A percentile compares a stretch with the other conserved stretches of the same genome.
Conservation (phyloP, 2,113 vertebrate genomes). For the Cariama cristata region DNA sequence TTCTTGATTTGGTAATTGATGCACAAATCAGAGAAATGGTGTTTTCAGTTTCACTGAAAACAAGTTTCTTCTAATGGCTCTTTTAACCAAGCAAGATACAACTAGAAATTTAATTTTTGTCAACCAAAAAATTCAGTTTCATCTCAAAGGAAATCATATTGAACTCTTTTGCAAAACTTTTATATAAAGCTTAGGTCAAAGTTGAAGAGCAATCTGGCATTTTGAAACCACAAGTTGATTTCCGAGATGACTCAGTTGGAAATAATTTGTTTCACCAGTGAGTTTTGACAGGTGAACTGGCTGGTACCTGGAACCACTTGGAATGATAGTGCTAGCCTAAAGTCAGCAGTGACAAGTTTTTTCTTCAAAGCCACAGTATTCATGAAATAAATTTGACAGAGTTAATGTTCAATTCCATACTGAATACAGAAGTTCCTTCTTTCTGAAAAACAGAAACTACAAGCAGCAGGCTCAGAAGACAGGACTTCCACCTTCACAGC, state of each 20-base stretch:
- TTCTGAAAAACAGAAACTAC: not conserved
- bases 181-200: not conserved
- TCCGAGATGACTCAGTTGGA: not conserved
- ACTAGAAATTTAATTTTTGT: not conserved
- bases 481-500: not conserved
- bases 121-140: not conserved
- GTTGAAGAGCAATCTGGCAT: not conserved
- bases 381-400: accelerated
- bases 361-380: not conserved
- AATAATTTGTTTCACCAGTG: not conserved
- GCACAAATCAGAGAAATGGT: not conserved
- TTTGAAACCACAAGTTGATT: not conserved
- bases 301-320: not conserved
- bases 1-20: not conserved
- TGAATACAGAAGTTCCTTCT: not conserved
- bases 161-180: not conserved
- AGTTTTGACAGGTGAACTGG: not conserved
- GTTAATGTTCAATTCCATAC: not conserved
- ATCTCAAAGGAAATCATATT: not conserved
- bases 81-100: not conserved
- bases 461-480: not conserved
- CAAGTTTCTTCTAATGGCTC: not conserved
- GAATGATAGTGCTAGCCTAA: accelerated
- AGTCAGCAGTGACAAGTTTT: not conserved
- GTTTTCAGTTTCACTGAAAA: not conserved